phyloP scores from a whole-genome alignment of 2,797 vertebrate genomes.

The Serranus cabrilla region DNA sequence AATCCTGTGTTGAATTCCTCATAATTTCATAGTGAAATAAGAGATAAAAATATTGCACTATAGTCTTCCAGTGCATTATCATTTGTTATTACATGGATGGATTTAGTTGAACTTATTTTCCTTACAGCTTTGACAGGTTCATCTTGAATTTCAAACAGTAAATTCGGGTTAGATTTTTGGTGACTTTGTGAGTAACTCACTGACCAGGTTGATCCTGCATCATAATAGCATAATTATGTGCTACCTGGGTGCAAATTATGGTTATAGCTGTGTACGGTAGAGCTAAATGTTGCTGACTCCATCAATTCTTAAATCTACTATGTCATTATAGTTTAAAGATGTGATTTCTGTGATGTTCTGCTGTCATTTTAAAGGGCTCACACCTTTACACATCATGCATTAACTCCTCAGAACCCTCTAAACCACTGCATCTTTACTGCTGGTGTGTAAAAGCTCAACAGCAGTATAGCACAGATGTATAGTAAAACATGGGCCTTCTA shows the following conservation, averaged over 20 bases:
- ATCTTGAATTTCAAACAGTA: neutral
- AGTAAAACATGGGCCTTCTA: slow-evolving; percentile 5
- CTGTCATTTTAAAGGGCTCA: neutral
- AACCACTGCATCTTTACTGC: neutral
- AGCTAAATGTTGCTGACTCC: slow-evolving; percentile 9
- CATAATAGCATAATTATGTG: slow-evolving; percentile 5
- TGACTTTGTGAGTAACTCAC: neutral
- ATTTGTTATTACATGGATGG: neutral
- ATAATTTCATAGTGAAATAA: neutral
- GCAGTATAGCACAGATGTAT: neutral
- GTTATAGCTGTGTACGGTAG: slow-evolving; percentile 2
- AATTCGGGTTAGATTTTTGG: neutral
- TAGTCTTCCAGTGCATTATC: neutral
- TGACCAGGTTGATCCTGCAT: slow-evolving; percentile 9
- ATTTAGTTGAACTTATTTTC: neutral
- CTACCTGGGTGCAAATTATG: slow-evolving; percentile 1
- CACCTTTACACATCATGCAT: neutral
- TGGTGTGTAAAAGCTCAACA: slow-evolving; percentile 9
- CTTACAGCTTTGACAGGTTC: neutral
- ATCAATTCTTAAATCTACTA: slow-evolving; percentile 6
- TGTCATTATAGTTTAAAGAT: slow-evolving; percentile 18
- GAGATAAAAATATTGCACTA: neutral
- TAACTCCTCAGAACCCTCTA: neutral
- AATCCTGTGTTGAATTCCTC: neutral
- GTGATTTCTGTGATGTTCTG: slow-evolving; percentile 1